Evolutionary conservation across 92 coral and sea anemone species (phyloP).

Genomic region (Desmophyllum pertusum): DNA sequence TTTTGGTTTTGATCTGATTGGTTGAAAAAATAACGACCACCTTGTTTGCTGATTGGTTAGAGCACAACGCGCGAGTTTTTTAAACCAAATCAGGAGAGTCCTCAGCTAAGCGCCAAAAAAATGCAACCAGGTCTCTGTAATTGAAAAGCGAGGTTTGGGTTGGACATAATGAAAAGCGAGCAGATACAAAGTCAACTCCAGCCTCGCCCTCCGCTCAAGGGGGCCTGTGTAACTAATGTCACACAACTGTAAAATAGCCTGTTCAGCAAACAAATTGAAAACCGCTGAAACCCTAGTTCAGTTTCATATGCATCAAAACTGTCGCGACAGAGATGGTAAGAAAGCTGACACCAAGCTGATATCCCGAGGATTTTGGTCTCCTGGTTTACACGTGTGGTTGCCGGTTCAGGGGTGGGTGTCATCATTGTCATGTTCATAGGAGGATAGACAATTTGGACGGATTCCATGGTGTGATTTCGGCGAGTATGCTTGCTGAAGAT

Average conservation of each 20-base stretch:
- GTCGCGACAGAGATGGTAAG: neutral
- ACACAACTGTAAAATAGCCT: too few species aligned
- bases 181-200: too few species aligned
- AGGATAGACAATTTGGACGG: neutral
- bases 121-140: too few species aligned
- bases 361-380: neutral
- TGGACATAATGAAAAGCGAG: too few species aligned
- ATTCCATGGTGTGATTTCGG: neutral
- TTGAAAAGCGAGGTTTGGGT: too few species aligned
- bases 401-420: neutral
- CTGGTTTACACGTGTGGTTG: neutral
- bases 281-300: neutral
- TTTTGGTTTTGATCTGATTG: too few species aligned
- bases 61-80: neutral
- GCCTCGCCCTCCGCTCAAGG: too few species aligned
- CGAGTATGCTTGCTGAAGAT: slow-evolving; percentile 28
- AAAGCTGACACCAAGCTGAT: neutral
- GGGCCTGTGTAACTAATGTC: too few species aligned
- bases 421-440: neutral
- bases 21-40: too few species aligned
- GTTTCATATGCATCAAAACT: neutral
- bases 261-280: neutral
- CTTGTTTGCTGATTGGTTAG: neutral
- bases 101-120: neutral
- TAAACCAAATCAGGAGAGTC: neutral